Base-by-base conservation (phyloP, 2,888 invertebrate genomes). In the Leptogaster cylindrica region DNA sequence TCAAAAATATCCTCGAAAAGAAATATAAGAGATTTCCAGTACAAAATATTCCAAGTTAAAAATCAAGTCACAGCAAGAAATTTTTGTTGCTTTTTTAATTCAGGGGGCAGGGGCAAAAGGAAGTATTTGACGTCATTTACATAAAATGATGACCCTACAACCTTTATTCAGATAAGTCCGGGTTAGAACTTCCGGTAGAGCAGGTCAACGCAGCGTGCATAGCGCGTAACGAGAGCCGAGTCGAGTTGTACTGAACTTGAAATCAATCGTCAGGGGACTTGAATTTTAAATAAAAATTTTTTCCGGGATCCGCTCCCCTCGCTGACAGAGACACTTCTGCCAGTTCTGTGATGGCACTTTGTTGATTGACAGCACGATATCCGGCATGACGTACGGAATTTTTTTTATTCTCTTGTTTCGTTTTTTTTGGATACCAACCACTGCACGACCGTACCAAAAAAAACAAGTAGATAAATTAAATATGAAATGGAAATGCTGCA, bases 341-440 rank as follows among this genome's bases (percentile, higher is more conserved):
- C n/a, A n/a, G n/a, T n/a, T n/a, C n/a, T n/a, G n/a, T 52, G 52
- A 52, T 31, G 52, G 52, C 52, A 52, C 18, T 52, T 31, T 28
- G 52, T 20, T 52, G 52, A 52, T 52, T 52, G 52, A 52, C 52
- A 33, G 18, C 14, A 33, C 52, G 52, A 52, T 52, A 52, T 33
- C 10, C n/a, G 12, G 52, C 52, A 31, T 31, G 52, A 52, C 52
- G 52, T 31, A 31, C 33, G 52, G 52, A 52, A 16, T 52, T 52
- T 31, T 14, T 28, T 14, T 31, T 52, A 16, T 33, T 10, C 4
- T 36, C 12, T 36, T 36, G 5, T 36, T 36, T 36, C 3, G 10
- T 36, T 36, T 36, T n/a, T 36, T 36, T 36, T 36, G n/a, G n/a
- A n/a, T n/a, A n/a, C n/a, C n/a, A n/a, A n/a, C n/a, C n/a, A n/a